A percentile compares a stretch with the other conserved stretches of the same genome.
These are phyloP conservation scores for Crossocerus cetratus DNA, from an alignment of 2,888 invertebrate genomes.

Conservation along the genomic window DNA sequence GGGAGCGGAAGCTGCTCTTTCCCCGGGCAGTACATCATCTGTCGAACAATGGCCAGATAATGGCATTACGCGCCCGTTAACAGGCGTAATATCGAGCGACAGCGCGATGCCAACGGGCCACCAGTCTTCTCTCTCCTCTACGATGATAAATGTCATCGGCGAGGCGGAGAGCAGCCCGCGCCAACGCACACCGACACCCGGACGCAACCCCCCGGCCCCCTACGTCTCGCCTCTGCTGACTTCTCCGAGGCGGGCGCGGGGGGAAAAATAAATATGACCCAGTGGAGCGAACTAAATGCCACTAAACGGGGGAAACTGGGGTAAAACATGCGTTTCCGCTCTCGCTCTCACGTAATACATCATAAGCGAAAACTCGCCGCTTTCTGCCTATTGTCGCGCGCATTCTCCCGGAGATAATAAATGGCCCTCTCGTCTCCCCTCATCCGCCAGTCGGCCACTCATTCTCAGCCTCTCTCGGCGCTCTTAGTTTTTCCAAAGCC, in stretches of 20 bases:
- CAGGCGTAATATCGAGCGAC: conserved; percentile 61
- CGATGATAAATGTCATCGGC: conserved; percentile 65
- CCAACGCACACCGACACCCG: too few relatives aligned
- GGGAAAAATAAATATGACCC: conserved; percentile 66
- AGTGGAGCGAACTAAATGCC: conserved; percentile 70
- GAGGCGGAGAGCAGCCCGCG: conserved; percentile 27
- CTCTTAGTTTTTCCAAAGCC: too few relatives aligned
- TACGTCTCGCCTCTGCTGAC: too few relatives aligned
- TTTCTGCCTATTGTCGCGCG: conserved; percentile 59
- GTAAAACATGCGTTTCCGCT: conserved; percentile 73
- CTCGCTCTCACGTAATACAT: conserved; percentile 67
- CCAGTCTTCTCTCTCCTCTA: conserved; percentile 37
- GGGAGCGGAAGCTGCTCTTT: conserved; percentile 13
- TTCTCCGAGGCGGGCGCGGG: background rate
- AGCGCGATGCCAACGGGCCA: conserved; percentile 49
- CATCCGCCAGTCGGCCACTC: background rate
- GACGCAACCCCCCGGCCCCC: too few relatives aligned
- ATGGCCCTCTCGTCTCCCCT: conserved; percentile 63
- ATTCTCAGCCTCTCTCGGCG: too few relatives aligned
- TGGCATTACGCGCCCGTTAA: conserved; percentile 66
- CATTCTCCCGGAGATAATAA: conserved; percentile 68
- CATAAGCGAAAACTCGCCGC: conserved; percentile 65
- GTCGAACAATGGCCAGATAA: conserved; percentile 63
- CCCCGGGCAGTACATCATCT: conserved; percentile 27
- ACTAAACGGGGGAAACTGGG: conserved; percentile 72